Conservation (phyloP, 2,888 invertebrate genomes). For the Lasiommata megera region DNA sequence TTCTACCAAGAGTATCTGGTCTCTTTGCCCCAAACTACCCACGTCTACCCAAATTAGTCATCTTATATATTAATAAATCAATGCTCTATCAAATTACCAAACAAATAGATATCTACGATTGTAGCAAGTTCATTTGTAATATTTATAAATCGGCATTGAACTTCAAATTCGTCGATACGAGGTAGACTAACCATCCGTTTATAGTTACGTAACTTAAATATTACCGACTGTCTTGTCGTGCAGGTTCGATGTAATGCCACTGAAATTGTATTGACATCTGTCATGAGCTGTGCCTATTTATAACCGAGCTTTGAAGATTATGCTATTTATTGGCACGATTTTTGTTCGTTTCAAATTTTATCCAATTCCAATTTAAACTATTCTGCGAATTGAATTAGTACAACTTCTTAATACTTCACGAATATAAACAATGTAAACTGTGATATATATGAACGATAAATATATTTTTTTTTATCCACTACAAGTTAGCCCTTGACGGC, state of each 20-base stretch:
- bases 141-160: conserved; percentile 17
- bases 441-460: too few species aligned
- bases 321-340: background rate
- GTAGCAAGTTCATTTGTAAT: background rate
- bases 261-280: conserved; percentile 19
- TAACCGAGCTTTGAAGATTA: conserved; percentile 4
- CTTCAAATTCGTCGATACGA: conserved; percentile 21
- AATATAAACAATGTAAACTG: too few species aligned
- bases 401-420: too few species aligned
- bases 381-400: too few species aligned
- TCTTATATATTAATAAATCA: too few species aligned
- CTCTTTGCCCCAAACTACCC: too few species aligned
- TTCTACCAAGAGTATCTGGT: too few species aligned
- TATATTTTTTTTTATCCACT: too few species aligned
- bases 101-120: background rate
- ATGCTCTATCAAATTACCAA: too few species aligned
- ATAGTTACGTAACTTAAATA: conserved; percentile 18
- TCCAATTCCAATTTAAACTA: background rate
- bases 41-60: too few species aligned
- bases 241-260: conserved; percentile 20
- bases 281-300: conserved; percentile 20
- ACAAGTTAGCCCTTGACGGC: too few species aligned
- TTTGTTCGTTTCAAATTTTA: conserved; percentile 5
- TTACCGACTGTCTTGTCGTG: conserved; percentile 14
- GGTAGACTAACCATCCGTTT: conserved; percentile 20